A percentile compares a stretch with the other conserved stretches of the same genome.
phyloP scores from a whole-genome alignment of 2,113 vertebrate species.

The Neomonachus schauinslandi region DNA sequence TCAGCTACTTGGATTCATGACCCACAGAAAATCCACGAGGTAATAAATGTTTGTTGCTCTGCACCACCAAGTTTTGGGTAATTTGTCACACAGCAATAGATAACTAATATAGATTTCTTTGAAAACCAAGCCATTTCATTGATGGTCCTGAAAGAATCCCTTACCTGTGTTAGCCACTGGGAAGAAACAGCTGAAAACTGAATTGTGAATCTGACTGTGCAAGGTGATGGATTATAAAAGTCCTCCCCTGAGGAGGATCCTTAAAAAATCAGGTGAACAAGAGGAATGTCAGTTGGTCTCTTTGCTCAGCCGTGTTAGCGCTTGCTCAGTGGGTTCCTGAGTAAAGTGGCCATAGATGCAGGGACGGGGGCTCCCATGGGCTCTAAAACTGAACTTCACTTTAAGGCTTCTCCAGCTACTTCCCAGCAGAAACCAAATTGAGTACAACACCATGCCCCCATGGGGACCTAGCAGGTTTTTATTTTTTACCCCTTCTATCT shows the following conservation, averaged over 20 bases:
- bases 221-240: background rate
- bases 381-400: background rate
- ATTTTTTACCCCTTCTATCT: background rate
- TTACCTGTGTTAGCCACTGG: background rate
- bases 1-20: background rate
- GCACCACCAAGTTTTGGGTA: no score
- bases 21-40: background rate
- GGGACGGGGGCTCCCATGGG: background rate
- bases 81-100: background rate
- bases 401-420: background rate
- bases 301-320: background rate
- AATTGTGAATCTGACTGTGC: background rate
- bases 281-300: background rate
- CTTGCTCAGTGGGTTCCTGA: background rate
- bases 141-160: background rate
- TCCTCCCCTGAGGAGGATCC: background rate
- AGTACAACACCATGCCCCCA: background rate
- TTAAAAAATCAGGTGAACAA: background rate
- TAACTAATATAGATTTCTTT: background rate
- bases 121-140: background rate
- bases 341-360: background rate
- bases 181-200: background rate
- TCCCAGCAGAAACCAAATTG: background rate
- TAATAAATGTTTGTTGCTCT: background rate
- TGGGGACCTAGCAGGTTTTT: background rate